Evolutionary conservation across 2,888 invertebrate genomes (phyloP).

Genomic region (Campoplex nolae): DNA sequence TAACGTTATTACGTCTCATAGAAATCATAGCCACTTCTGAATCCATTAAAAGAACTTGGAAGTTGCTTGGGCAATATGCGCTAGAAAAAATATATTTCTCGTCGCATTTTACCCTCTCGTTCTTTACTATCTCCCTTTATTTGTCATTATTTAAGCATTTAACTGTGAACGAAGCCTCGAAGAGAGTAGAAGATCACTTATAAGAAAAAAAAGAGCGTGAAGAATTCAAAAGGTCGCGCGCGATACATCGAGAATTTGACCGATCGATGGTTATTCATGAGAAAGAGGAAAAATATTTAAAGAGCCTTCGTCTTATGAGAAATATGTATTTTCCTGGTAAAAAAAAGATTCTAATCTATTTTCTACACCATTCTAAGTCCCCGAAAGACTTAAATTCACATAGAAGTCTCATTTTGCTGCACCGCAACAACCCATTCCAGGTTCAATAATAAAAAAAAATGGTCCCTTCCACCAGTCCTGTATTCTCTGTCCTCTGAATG

Average conservation of each 20-base stretch:
- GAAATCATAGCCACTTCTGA: conserved; percentile 79
- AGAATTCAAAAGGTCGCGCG: conserved; percentile 25
- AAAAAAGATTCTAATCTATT: too few species aligned
- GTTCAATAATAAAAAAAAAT: neutral
- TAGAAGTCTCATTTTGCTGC: neutral
- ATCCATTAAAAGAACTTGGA: conserved; percentile 74
- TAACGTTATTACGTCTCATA: conserved; percentile 79
- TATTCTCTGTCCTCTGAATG: neutral
- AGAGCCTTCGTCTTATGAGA: neutral
- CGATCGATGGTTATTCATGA: conserved; percentile 73
- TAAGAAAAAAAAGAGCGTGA: conserved; percentile 23
- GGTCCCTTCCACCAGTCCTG: neutral
- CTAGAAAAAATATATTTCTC: conserved; percentile 40
- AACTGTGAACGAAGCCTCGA: conserved; percentile 6
- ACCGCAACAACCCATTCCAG: neutral
- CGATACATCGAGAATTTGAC: conserved; percentile 70
- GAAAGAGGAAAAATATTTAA: conserved; percentile 2
- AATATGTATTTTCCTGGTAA: neutral
- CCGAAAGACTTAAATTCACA: neutral
- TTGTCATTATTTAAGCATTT: conserved; percentile 3
- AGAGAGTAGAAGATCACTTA: conserved; percentile 14
- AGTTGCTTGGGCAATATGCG: neutral
- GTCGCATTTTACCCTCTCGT: neutral
- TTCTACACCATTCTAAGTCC: too few species aligned
- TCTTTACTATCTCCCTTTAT: neutral